Evolutionary conservation across 2,888 invertebrate genomes (phyloP).

Genomic region (Hedya salicella): DNA sequence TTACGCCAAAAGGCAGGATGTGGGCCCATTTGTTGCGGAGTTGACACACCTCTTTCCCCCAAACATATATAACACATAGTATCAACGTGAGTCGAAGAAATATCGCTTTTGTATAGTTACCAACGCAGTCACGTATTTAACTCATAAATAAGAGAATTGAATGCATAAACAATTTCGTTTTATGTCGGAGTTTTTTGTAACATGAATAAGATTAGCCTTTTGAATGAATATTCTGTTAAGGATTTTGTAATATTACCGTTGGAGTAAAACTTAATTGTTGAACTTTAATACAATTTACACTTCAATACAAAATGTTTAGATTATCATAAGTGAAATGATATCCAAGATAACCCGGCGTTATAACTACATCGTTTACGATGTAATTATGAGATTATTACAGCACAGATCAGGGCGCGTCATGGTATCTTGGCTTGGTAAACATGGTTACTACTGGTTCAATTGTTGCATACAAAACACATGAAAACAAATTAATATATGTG

Average conservation of each 20-base stretch:
- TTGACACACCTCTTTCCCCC: slow-evolving; percentile 42
- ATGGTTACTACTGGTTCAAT: too few species aligned
- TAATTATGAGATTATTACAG: too few species aligned
- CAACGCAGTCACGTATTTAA: slow-evolving; percentile 38
- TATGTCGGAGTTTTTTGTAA: slow-evolving; percentile 23
- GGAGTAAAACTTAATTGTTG: too few species aligned
- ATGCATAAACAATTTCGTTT: slow-evolving; percentile 40
- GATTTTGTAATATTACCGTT: not conserved
- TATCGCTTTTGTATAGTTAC: slow-evolving; percentile 37
- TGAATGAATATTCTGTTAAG: not conserved
- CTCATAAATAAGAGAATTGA: slow-evolving; percentile 46
- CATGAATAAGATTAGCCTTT: slow-evolving; percentile 12
- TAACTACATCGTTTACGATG: too few species aligned
- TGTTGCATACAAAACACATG: too few species aligned
- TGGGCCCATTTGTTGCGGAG: slow-evolving; percentile 36
- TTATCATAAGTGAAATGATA: too few species aligned
- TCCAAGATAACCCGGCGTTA: too few species aligned
- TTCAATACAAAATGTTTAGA: too few species aligned
- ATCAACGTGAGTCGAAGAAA: slow-evolving; percentile 31
- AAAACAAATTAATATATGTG: too few species aligned
- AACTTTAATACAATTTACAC: too few species aligned
- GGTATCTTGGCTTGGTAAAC: too few species aligned
- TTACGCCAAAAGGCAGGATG: slow-evolving; percentile 37
- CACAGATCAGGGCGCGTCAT: too few species aligned
- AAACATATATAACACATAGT: slow-evolving; percentile 16